These are phyloP conservation scores for Rhyacichthys aspro DNA, from an alignment of 2,797 vertebrate genomes.

Conservation along the genomic window DNA sequence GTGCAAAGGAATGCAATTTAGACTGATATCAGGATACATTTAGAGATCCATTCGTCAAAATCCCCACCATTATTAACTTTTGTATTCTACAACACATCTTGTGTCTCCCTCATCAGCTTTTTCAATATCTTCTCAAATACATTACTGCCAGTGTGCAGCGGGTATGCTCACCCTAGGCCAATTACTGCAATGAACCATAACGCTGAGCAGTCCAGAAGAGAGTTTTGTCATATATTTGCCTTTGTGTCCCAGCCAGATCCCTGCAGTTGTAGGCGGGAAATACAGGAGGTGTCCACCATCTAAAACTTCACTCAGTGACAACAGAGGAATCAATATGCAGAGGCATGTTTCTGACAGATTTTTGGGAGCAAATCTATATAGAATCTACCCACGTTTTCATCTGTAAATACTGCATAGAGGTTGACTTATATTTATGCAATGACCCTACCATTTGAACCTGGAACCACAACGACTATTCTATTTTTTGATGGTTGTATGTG, in stretches of 20 bases:
- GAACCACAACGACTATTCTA: conserved; percentile 62
- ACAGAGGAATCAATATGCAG: conserved; percentile 72
- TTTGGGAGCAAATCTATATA: conserved; percentile 49
- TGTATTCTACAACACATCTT: conserved; percentile 82
- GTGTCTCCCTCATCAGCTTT: conserved; percentile 82
- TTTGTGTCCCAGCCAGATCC: conserved; percentile 63
- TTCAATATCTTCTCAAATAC: conserved; percentile 83
- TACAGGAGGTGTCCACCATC: conserved; percentile 57
- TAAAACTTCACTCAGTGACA: conserved; percentile 58
- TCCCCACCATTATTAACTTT: conserved; percentile 82
- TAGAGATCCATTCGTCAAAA: conserved; percentile 83
- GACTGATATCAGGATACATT: conserved; percentile 80
- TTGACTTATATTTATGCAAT: conserved; percentile 67
- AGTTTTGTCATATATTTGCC: conserved; percentile 72
- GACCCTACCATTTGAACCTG: conserved; percentile 69
- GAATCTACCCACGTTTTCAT: conserved; percentile 62
- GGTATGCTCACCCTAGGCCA: conserved; percentile 76
- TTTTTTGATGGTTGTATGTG: conserved; percentile 30
- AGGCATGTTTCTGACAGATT: conserved; percentile 71
- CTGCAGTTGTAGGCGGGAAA: conserved; percentile 44
- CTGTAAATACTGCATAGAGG: conserved; percentile 58
- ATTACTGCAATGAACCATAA: conserved; percentile 78
- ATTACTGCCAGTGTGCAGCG: conserved; percentile 74
- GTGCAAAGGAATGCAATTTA: conserved; percentile 81
- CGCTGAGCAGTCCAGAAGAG: conserved; percentile 68